Conservation (phyloP, 2,888 invertebrate species). For the Drosophila rellima region DNA sequence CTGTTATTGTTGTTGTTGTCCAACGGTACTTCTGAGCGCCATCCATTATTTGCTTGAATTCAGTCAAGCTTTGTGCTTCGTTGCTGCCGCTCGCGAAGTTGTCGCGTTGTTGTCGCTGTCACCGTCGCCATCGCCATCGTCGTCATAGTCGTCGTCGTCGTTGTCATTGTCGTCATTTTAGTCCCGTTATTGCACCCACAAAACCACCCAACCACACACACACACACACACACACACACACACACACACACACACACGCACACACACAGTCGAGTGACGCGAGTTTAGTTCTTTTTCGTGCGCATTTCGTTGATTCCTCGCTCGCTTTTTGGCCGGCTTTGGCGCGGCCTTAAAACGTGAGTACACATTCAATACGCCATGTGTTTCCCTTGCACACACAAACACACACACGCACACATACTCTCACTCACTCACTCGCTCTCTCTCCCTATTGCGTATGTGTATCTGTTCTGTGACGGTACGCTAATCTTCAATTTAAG, state of each 20-base stretch:
- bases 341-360: constrained; percentile 75
- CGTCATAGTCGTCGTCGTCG: not conserved
- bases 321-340: constrained; percentile 69
- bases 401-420: constrained; percentile 27
- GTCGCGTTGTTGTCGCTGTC: constrained; percentile 41
- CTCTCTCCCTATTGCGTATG: not conserved
- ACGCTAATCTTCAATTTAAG: constrained; percentile 83
- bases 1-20: constrained; percentile 61
- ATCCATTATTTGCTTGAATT: constrained; percentile 73
- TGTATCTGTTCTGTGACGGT: constrained; percentile 38
- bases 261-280: constrained; percentile 14
- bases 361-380: constrained; percentile 47
- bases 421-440: constrained; percentile 14
- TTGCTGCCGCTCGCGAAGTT: constrained; percentile 79
- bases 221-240: not conserved
- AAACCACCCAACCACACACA: constrained; percentile 22
- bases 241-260: constrained; percentile 1
- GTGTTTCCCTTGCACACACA: constrained; percentile 24
- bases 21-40: constrained; percentile 80
- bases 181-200: constrained; percentile 58
- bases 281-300: constrained; percentile 18
- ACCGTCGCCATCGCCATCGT: constrained; percentile 6
- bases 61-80: constrained; percentile 82
- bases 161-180: constrained; percentile 30
- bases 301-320: constrained; percentile 31